phyloP scores from a whole-genome alignment of 1,140 invertebrate genomes.

The Teleogryllus occipitalis region DNA sequence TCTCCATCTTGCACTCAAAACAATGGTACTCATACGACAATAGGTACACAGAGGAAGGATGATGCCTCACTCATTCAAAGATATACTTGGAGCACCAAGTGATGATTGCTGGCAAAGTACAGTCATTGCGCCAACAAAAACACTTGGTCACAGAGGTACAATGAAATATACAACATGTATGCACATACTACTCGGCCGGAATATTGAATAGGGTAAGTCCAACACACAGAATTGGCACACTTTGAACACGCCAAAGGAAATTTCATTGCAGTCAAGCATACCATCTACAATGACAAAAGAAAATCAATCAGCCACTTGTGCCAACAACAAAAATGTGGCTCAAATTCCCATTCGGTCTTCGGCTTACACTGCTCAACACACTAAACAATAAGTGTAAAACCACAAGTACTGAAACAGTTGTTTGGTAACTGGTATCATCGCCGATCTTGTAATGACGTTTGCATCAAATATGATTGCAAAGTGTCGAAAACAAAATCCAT shows the following conservation, averaged over 20 bases:
- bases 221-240: constrained; percentile 10
- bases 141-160: not conserved
- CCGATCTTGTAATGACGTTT: not conserved
- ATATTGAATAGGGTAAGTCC: constrained; percentile 13
- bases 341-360: not conserved
- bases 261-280: not conserved
- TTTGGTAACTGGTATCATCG: not conserved
- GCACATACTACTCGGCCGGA: constrained; percentile 10
- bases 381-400: not conserved
- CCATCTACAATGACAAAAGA: not conserved
- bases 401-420: not conserved
- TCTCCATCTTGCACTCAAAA: not conserved
- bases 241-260: not conserved
- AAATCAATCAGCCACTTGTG: not conserved
- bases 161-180: constrained; percentile 2
- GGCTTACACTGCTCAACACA: not conserved
- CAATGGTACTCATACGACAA: not conserved
- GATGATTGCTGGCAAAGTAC: not conserved
- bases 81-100: not conserved
- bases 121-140: not conserved
- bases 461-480: not conserved
- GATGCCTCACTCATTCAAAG: not conserved
- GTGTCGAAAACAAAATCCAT: not conserved
- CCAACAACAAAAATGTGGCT: not conserved
- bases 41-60: not conserved